Base-by-base conservation (phyloP, 2,888 invertebrate genomes). In the Drosophila macrothrix region DNA sequence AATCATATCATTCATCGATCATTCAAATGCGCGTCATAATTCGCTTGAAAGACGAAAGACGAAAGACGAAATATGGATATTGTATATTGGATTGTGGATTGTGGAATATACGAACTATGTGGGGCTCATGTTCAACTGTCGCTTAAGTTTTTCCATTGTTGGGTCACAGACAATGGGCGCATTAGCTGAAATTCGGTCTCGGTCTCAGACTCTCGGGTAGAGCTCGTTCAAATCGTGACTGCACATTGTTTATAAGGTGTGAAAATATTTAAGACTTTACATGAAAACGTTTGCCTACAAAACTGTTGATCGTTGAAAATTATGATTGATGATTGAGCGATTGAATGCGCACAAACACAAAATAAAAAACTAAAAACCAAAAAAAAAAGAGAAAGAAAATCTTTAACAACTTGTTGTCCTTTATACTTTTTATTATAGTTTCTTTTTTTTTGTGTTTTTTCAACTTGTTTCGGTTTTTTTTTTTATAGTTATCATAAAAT, bases 261-360 rank as follows among this genome's bases (percentile, higher is more conserved):
- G 91, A 91, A 91, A 91, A 92, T 91, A 90, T 90, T 91, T 80
- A 82, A 91, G 91, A 83, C 89, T 86, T 80, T 80, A 84, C 90
- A 83, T 91, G 83, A 84, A 90, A 88, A 88, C 82, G 81, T 86
- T 89, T 83, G 80, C 79, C 71, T 85, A 91, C 92, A 92, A 92
- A 91, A 84, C 85, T 89, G 91, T 92, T 92, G 92, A 92, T 89
- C 87, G 92, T 76, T 91, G 88, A 87, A 84, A 90, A 89, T 88
- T 91, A 88, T 92, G 92, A 92, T 92, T 92, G 92, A 92, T 92
- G 92, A 88, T 85, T 80, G 84, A 66, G 64, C 80, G 86, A 88
- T 88, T 79, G 81, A 84, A 74, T 79, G 73, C 35, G 65, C 83
- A 85, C 73, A 84, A 83, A 28, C 19, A 12, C 6, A 31, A 58